A percentile compares a stretch with the other conserved stretches of the same genome.
These are phyloP conservation scores for Nephrotoma appendiculata DNA, from an alignment of 2,888 invertebrate species.

Conservation along the genomic window DNA sequence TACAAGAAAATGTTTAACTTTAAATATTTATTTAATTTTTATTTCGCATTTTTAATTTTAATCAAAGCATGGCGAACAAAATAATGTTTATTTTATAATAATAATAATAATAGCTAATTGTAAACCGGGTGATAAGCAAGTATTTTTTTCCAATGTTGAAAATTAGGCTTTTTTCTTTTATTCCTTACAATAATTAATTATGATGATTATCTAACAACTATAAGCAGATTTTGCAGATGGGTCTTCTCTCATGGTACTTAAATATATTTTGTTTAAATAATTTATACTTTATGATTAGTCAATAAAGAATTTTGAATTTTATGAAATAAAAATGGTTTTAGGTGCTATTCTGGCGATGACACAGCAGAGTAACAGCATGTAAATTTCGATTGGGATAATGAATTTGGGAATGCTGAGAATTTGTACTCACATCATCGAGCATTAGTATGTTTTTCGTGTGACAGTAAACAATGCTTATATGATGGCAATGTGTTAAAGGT, in stretches of 20 bases:
- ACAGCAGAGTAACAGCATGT: too few relatives aligned
- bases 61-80: not conserved
- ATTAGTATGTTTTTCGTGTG: too few relatives aligned
- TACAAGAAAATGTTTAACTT: not conserved
- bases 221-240: not conserved
- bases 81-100: not conserved
- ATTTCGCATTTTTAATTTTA: not conserved
- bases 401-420: too few relatives aligned
- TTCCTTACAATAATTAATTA: not conserved
- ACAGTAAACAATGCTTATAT: too few relatives aligned
- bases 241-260: not conserved
- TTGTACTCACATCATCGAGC: too few relatives aligned
- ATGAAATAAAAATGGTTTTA: not conserved
- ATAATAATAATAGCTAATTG: not conserved
- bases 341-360: not conserved
- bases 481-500: too few relatives aligned
- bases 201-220: not conserved
- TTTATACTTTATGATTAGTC: not conserved
- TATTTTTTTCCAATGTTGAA: not conserved
- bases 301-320: not conserved
- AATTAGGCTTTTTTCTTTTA: not conserved
- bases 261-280: not conserved
- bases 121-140: not conserved
- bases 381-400: too few relatives aligned
- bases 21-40: not conserved